A percentile compares a stretch with the other conserved stretches of the same genome.
Conservation (phyloP, 2,888 invertebrate genomes). For the Mystacides longicornis region DNA sequence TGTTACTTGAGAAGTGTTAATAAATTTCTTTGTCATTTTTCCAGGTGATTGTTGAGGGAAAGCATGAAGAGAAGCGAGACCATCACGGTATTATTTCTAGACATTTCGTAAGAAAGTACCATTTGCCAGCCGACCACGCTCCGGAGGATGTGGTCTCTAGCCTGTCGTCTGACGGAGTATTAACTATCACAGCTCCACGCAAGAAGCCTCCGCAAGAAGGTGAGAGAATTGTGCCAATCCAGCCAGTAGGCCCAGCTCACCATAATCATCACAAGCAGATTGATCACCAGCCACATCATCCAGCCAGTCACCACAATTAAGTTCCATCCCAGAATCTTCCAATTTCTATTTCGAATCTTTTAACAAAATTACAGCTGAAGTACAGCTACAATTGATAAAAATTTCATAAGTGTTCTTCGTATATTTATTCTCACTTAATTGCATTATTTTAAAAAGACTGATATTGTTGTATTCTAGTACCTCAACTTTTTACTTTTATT, state of each 20-base stretch:
- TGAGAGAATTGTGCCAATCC: conserved; percentile 52
- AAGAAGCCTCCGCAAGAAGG: conserved; percentile 34
- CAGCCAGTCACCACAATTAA: not conserved
- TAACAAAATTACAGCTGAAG: no score
- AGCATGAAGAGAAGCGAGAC: conserved; percentile 71
- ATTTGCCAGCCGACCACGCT: conserved; percentile 66
- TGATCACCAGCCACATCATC: not conserved
- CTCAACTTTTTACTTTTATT: no score
- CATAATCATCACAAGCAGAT: conserved; percentile 16
- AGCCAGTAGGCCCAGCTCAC: conserved; percentile 53
- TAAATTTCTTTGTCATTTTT: not conserved
- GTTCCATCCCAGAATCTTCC: no score
- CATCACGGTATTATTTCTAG: conserved; percentile 66
- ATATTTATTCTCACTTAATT: no score
- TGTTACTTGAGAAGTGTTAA: no score
- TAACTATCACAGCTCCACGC: conserved; percentile 59
- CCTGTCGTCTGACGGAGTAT: conserved; percentile 68
- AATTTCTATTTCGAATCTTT: no score
- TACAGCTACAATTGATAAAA: no score
- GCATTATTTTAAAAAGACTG: no score
- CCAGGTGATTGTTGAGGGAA: conserved; percentile 63
- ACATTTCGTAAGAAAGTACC: conserved; percentile 67
- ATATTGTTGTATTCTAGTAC: no score
- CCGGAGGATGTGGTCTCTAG: conserved; percentile 61
- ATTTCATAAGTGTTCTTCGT: no score